Conservation (phyloP, 1,140 invertebrate species). For the Papilio dardanus region DNA sequence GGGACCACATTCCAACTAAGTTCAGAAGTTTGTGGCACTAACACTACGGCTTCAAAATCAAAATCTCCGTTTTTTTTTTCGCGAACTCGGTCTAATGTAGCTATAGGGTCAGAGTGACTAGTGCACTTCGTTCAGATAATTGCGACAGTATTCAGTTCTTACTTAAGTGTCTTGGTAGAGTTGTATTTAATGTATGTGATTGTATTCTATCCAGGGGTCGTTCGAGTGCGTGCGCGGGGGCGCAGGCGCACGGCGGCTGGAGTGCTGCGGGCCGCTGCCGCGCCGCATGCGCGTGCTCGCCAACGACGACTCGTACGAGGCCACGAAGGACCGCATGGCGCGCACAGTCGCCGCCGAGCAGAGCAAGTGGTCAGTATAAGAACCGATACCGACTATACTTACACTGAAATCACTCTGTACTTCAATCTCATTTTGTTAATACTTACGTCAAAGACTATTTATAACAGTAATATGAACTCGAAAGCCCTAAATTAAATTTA, state of each 20-base stretch:
- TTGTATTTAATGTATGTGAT: neutral
- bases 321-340: slow-evolving; percentile 94
- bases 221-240: slow-evolving; percentile 94
- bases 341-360: slow-evolving; percentile 94
- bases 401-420: neutral
- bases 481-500: neutral
- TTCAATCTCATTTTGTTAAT: neutral
- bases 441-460: neutral
- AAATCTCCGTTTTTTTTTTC: too few relatives aligned
- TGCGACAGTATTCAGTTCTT: too few relatives aligned
- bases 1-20: too few relatives aligned
- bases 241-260: slow-evolving; percentile 83
- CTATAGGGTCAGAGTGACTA: too few relatives aligned
- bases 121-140: too few relatives aligned
- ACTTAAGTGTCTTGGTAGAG: neutral
- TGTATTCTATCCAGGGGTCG: slow-evolving; percentile 84
- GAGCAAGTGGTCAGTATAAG: slow-evolving; percentile 91
- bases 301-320: slow-evolving; percentile 97
- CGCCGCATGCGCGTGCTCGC: slow-evolving; percentile 94
- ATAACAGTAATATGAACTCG: neutral
- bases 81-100: too few relatives aligned
- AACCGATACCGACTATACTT: neutral
- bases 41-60: too few relatives aligned
- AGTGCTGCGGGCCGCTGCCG: slow-evolving; percentile 91
- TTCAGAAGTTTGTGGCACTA: too few relatives aligned